Base-by-base conservation (phyloP, 2,797 vertebrate genomes). In the Eptatretus atami region DNA sequence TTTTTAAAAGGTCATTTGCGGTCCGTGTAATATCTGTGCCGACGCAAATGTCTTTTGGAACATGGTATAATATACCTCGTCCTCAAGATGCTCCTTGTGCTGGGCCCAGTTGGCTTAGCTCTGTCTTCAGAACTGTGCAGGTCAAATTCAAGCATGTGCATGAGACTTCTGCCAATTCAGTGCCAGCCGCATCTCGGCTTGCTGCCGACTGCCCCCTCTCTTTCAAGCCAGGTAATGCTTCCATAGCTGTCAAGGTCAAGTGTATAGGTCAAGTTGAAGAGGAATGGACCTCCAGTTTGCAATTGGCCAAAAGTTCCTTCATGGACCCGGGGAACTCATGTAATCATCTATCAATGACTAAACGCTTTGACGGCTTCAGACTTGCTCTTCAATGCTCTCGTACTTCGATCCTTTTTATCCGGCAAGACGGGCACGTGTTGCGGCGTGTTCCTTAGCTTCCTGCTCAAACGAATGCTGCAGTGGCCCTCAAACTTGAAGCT, bases 351-450 rank as follows among this genome's bases (percentile, higher is more conserved):
- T n/a, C n/a, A 14, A 15, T 65, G 8, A 75, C 81, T 74, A 78
- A 98, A 88, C 92, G n/a, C n/a, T 69, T 75, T 84, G 85, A 82
- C 95, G 55, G 86, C 83, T 65, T 81, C 85, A 54, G 85, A 95
- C 72, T 87, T 86, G 71, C 72, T 93, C 92, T 77, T 98, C 90
- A 66, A 98, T 81, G 52, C 86, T 92, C 66, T 94, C 86, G 65
- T 96, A 86, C 71, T 94, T 96, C 72, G 90, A 87, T 73, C n/a
- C n/a, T 69, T 87, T 92, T 79, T 98, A n/a, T n/a, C n/a, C 90
- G 64, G 84, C 85, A 70, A 98, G 78, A 65, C 87, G 81, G 14
- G 86, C 83, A 70, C 83, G 83, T 3, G 83, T 86, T 76, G 82
- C 80, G 68, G 81, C 77, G 74, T 98, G 86, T 70, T 94, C 92